Evolutionary conservation across 2,113 vertebrate genomes (phyloP), one percentile per base, ranked within the genome.

Genomic region (Pterophyllum scalare): DNA sequence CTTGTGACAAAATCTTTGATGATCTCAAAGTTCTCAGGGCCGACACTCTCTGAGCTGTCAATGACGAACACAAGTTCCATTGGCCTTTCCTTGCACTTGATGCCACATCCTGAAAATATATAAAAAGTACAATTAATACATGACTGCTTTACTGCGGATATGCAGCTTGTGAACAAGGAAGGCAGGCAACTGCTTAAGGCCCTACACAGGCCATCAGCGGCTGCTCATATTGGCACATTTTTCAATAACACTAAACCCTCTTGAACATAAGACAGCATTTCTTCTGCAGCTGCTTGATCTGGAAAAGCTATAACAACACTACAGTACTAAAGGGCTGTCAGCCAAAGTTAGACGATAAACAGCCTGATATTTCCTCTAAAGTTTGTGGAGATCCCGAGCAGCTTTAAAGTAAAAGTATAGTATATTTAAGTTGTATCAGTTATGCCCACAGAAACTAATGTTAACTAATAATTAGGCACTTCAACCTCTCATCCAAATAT

Each of bases 1-100:
- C 97, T 95, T 12, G 93, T 97, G 90, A 98, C 97, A 80, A 98
- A 98, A 93, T 98, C 96, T 92, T 98, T 98, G 90, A 98, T 96
- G 91, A 97, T 97, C 90, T 97, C 97, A 91, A 98, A 97, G 93
- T 98, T 98, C 88, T 97, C 97, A 15, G 97, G 97, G 38, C 97
- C 97, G 10, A 98, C 97, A 1, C 97, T 98, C 88, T 98, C 97
- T 79, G 97, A 98, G 82, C 97, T 98, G 95, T 98, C 97, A 24
- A 98, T 98, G 81, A 98, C 97, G 89, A 98, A 97, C 59, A 98
- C 97, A 80, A 98, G 96, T 78, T 98, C 97, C 97, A 98, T 98
- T 7, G 97, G 97, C 82, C 96, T 97, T 90, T 97, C 97, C 90
- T 98, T 98, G 93, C 97, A 98, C 90, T 97, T 98, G 89, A 97